Percentiles rank a stretch among this genome's conserved stretches.
These are phyloP conservation scores for Ctenicera cuprea DNA, from an alignment of 2,888 invertebrate species.

Conservation along the genomic window DNA sequence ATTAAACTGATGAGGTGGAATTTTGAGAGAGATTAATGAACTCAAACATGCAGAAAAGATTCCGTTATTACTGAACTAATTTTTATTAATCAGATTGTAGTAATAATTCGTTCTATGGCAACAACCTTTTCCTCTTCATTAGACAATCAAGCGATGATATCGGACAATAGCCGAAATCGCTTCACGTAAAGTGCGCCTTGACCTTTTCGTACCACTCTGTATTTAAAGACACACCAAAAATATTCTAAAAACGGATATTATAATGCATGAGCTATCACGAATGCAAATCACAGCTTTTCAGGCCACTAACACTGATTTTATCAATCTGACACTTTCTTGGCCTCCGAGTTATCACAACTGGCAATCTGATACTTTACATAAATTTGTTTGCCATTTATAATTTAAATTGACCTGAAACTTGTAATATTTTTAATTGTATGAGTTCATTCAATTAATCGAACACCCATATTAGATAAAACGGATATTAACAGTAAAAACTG, in stretches of 20 bases:
- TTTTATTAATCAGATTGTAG: constrained; percentile 20
- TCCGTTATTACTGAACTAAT: constrained; percentile 30
- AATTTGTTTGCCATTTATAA: neutral
- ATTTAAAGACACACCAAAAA: neutral
- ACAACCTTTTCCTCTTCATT: neutral
- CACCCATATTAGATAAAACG: neutral
- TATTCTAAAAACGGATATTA: constrained; percentile 15
- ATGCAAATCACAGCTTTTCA: constrained; percentile 14
- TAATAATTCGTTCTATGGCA: constrained; percentile 2
- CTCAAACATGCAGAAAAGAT: constrained; percentile 35
- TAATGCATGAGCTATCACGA: neutral
- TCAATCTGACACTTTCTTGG: neutral
- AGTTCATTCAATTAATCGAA: neutral
- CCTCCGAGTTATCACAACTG: neutral
- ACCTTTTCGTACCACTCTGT: constrained; percentile 20
- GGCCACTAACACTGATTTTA: constrained; percentile 21
- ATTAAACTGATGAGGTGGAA: constrained; percentile 22
- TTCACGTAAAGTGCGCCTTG: constrained; percentile 31
- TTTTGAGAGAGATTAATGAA: constrained; percentile 26
- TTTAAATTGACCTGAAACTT: neutral
- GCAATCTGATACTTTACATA: no score
- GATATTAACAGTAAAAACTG: constrained; percentile 16
- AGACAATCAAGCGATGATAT: constrained; percentile 1
- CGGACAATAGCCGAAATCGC: constrained; percentile 11
- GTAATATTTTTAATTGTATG: no score